Conservation (phyloP, 2,888 invertebrate genomes). For the Temnothorax ravouxi region DNA sequence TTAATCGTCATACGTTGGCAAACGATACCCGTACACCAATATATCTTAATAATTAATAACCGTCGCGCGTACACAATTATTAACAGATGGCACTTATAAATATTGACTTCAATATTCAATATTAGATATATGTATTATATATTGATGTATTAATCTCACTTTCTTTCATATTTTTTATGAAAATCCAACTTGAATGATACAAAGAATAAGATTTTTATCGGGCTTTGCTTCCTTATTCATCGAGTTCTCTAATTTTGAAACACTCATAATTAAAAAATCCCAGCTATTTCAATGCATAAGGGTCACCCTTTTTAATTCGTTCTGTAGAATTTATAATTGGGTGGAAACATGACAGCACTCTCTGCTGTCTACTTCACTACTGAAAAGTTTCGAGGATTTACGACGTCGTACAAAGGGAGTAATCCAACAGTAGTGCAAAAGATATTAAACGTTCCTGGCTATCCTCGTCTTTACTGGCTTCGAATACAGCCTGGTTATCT, state of each 20-base stretch:
- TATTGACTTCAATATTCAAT: not conserved
- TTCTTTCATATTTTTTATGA: not conserved
- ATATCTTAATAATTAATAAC: conserved; percentile 68
- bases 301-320: conserved; percentile 11
- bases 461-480: conserved; percentile 30
- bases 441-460: conserved; percentile 35
- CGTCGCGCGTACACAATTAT: conserved; percentile 61
- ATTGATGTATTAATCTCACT: not conserved
- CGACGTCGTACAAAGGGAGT: conserved; percentile 28
- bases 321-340: conserved; percentile 29
- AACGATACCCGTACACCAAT: conserved; percentile 67
- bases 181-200: conserved; percentile 3
- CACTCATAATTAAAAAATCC: conserved; percentile 23
- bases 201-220: not conserved
- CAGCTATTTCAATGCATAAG: not conserved
- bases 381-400: conserved; percentile 45
- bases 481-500: conserved; percentile 26
- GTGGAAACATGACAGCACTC: not conserved
- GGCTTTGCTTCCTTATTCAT: not conserved
- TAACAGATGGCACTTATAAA: conserved; percentile 66
- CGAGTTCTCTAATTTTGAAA: not conserved
- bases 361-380: conserved; percentile 31
- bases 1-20: conserved; percentile 68
- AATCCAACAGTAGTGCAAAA: conserved; percentile 27
- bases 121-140: not conserved